Conservation (phyloP, 64 coral and sea anemone genomes). For the Montipora efflorescens region DNA sequence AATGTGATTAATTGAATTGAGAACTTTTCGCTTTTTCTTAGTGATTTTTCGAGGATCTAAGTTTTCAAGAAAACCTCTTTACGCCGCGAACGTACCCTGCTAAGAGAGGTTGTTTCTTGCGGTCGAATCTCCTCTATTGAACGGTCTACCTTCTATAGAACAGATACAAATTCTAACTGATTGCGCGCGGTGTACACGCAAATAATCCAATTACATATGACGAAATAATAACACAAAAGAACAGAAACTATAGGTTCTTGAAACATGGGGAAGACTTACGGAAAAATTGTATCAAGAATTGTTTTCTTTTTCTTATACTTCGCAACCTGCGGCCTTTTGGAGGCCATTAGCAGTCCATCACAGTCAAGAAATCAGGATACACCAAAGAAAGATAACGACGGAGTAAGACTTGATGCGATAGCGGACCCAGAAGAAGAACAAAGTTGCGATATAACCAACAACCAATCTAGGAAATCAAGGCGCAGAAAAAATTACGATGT, state of each 20-base stretch:
- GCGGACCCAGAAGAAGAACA: neutral
- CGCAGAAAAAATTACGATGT: neutral
- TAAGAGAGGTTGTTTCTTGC: no score
- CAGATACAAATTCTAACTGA: no score
- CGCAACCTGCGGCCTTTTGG: neutral
- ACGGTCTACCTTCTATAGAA: neutral
- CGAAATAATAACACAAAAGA: neutral
- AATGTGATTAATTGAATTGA: no score
- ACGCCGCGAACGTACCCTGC: no score
- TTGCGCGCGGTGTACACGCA: neutral
- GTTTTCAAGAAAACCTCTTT: no score
- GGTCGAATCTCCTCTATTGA: neutral
- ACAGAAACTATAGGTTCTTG: neutral
- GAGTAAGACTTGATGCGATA: neutral
- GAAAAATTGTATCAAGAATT: neutral
- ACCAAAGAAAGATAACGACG: neutral
- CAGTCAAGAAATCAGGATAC: neutral
- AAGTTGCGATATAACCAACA: neutral
- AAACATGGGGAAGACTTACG: neutral
- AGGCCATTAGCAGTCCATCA: neutral
- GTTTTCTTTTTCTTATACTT: neutral
- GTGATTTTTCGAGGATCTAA: no score
- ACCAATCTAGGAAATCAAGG: neutral
- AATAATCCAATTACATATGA: neutral
- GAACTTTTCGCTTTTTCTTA: no score